These are phyloP conservation scores for Anthophora plumipes DNA, from an alignment of 2,888 invertebrate genomes.

Conservation along the genomic window DNA sequence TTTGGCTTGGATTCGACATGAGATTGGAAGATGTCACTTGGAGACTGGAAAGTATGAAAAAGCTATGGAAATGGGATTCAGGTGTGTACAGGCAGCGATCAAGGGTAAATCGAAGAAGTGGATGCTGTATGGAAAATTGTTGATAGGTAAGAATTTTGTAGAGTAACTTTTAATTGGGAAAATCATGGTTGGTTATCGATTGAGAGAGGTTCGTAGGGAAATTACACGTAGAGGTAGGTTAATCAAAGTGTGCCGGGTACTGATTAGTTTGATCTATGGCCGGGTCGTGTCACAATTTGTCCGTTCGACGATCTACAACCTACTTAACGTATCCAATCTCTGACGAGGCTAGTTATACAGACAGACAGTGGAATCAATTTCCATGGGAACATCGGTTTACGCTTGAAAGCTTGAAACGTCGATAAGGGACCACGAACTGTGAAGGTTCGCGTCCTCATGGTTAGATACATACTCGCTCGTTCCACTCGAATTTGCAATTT, in stretches of 20 bases:
- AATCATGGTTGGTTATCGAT: background rate
- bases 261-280: background rate
- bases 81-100: constrained; percentile 70
- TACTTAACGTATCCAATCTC: background rate
- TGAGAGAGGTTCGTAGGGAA: background rate
- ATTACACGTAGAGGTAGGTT: background rate
- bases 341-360: constrained; percentile 4
- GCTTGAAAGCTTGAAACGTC: constrained; percentile 27
- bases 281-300: constrained; percentile 1
- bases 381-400: constrained; percentile 34
- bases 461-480: constrained; percentile 23
- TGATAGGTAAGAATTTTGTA: constrained; percentile 48
- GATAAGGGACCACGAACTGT: constrained; percentile 9
- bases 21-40: constrained; percentile 75
- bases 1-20: constrained; percentile 68
- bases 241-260: background rate
- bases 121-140: constrained; percentile 74
- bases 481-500: constrained; percentile 17
- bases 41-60: constrained; percentile 70
- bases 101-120: constrained; percentile 75
- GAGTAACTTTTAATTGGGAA: background rate
- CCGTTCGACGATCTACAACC: background rate
- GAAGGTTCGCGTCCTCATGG: background rate
- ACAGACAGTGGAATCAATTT: constrained; percentile 29
- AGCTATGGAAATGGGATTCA: constrained; percentile 68